Evolutionary conservation across 2,113 vertebrate species (phyloP).

Genomic region (Brevimyrus niger): DNA sequence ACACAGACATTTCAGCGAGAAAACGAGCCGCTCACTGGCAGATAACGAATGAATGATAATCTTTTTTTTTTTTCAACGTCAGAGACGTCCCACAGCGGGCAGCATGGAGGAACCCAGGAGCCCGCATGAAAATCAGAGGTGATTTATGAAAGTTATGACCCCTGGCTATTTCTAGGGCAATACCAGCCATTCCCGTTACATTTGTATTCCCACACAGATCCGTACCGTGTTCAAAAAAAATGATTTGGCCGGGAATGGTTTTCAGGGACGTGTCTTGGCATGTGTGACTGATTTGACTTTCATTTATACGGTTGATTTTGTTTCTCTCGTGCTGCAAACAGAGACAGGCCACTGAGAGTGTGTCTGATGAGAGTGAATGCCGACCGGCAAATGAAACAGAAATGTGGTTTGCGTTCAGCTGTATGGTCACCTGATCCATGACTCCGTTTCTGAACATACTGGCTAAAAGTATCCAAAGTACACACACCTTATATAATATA

Average conservation of each 20-base stretch:
- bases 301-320: not conserved
- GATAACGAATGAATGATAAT: not conserved
- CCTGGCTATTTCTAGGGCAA: not conserved
- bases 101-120: not conserved
- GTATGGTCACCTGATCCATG: not conserved
- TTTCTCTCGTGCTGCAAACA: not conserved
- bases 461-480: not conserved
- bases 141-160: not conserved
- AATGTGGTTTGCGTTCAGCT: not conserved
- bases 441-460: not conserved
- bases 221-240: not conserved
- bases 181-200: not conserved
- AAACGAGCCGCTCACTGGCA: not conserved
- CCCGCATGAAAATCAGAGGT: not conserved
- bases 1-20: not conserved
- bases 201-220: not conserved
- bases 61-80: not conserved
- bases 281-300: conserved; percentile 15
- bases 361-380: not conserved
- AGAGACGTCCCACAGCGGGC: not conserved
- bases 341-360: not conserved
- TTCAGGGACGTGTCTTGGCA: not conserved
- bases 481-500: not conserved
- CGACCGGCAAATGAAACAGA: not conserved
- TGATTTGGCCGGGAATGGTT: not conserved